Percentiles rank a stretch among this genome's conserved stretches.
Conservation (phyloP, 1,140 invertebrate genomes). For the Hormaphis cornu region DNA sequence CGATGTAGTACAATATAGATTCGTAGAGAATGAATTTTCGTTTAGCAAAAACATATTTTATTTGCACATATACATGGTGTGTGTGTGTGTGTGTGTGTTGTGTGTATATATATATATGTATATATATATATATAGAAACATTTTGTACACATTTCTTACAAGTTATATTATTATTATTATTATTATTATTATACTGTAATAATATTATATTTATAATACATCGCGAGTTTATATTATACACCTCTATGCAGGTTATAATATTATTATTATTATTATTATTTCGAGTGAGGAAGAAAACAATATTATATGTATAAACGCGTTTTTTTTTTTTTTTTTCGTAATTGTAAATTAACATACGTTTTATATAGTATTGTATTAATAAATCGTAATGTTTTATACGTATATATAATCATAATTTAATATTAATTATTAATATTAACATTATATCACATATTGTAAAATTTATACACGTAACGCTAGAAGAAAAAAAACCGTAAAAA, state of each 20-base stretch:
- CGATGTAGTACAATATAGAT: too few species aligned
- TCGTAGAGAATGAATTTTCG: too few species aligned
- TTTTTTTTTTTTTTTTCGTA: constrained; percentile 17
- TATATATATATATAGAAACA: too few species aligned
- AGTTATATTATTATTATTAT: not conserved
- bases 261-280: too few species aligned
- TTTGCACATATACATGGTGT: not conserved
- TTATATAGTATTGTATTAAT: too few species aligned
- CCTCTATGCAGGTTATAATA: too few species aligned
- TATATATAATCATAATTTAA: constrained; percentile 1
- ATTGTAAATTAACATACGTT: constrained; percentile 11
- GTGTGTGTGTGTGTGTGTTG: too few species aligned
- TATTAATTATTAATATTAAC: constrained; percentile 3
- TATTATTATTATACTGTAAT: too few species aligned
- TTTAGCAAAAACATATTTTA: not conserved
- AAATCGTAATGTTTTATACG: not conserved
- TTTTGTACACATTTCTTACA: not conserved
- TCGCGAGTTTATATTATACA: too few species aligned
- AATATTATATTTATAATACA: not conserved
- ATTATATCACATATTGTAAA: constrained; percentile 26
- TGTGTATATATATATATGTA: too few species aligned
- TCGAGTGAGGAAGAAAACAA: not conserved
- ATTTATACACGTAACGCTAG: constrained; percentile 12
- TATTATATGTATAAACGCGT: too few species aligned
- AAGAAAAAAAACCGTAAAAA: constrained; percentile 1